Percentiles rank a stretch among this genome's conserved stretches.
These are phyloP conservation scores for Pycnonotus jocosus DNA, from an alignment of 2,113 vertebrate species.

Conservation along the genomic window DNA sequence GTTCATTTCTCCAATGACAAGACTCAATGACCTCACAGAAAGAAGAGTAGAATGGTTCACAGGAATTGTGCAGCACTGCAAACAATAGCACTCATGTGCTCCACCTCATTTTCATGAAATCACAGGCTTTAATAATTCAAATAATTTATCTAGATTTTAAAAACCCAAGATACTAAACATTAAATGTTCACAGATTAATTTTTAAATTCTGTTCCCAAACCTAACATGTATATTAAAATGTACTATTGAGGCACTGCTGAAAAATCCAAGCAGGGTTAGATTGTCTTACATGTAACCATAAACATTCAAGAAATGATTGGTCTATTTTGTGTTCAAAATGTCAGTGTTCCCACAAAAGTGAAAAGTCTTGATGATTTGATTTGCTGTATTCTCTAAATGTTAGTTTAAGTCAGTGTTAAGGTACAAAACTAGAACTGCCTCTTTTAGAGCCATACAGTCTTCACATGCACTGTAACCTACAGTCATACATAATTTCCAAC, in stretches of 20 bases:
- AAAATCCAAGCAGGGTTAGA: conserved; percentile 6
- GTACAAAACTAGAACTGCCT: conserved; percentile 48
- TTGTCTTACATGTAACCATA: not conserved
- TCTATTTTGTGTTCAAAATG: not conserved
- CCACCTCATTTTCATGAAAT: not conserved
- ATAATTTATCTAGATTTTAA: not conserved
- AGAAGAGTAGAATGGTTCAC: not conserved
- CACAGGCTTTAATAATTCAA: not conserved
- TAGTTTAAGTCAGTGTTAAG: not conserved
- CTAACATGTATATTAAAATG: not conserved
- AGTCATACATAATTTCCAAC: conserved; percentile 20
- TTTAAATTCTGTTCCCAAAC: conserved; percentile 13
- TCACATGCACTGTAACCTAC: conserved; percentile 21
- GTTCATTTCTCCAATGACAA: not conserved
- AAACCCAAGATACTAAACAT: not conserved
- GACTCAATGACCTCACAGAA: not conserved
- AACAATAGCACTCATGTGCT: not conserved
- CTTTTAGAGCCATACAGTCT: not conserved
- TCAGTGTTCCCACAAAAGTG: not conserved
- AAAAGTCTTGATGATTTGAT: not conserved
- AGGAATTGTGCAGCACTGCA: not conserved
- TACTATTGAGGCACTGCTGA: not conserved
- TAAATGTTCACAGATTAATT: not conserved
- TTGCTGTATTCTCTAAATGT: not conserved
- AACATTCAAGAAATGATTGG: not conserved